Percentiles rank a stretch among this genome's conserved stretches.
Conservation (phyloP, 2,888 invertebrate species). For the Ichneumoninae sp. region DNA sequence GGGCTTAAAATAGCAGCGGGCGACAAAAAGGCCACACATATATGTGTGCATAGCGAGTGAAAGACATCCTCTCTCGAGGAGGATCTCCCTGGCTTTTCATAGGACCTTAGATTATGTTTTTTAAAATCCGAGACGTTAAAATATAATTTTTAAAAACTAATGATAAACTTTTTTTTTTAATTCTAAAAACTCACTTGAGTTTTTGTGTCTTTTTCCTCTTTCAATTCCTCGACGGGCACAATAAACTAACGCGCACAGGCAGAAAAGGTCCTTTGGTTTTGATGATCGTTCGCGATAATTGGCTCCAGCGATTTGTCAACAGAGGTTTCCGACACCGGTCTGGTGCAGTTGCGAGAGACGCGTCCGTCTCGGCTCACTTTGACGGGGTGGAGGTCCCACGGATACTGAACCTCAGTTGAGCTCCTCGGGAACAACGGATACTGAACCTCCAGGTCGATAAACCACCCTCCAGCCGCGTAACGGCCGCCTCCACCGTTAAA, state of each 20-base stretch:
- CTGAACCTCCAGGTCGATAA: slow-evolving; percentile 82
- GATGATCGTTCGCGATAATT: background rate
- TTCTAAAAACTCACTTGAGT: slow-evolving; percentile 54
- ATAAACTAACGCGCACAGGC: slow-evolving; percentile 45
- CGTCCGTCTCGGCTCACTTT: slow-evolving; percentile 67
- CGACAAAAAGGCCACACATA: background rate
- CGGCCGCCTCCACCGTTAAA: slow-evolving; percentile 69
- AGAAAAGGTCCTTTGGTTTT: slow-evolving; percentile 22
- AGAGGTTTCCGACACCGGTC: slow-evolving; percentile 37
- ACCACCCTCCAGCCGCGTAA: slow-evolving; percentile 77
- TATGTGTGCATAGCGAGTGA: background rate
- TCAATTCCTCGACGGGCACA: slow-evolving; percentile 54
- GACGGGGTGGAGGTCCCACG: slow-evolving; percentile 82
- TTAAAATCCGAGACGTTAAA: background rate
- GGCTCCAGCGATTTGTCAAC: slow-evolving; percentile 25
- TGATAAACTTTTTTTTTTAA: background rate
- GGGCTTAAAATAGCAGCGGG: slow-evolving; percentile 14
- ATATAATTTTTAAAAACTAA: background rate
- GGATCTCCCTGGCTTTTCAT: background rate
- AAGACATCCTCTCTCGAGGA: background rate
- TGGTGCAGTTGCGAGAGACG: slow-evolving; percentile 20
- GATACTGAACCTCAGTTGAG: slow-evolving; percentile 80
- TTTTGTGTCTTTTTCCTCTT: slow-evolving; percentile 30
- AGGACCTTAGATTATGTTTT: background rate
- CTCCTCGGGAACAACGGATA: slow-evolving; percentile 76